A percentile compares a stretch with the other conserved stretches of the same genome.
Evolutionary conservation across 1,140 invertebrate species (phyloP).

Genomic region (Brachionus koreanus): DNA sequence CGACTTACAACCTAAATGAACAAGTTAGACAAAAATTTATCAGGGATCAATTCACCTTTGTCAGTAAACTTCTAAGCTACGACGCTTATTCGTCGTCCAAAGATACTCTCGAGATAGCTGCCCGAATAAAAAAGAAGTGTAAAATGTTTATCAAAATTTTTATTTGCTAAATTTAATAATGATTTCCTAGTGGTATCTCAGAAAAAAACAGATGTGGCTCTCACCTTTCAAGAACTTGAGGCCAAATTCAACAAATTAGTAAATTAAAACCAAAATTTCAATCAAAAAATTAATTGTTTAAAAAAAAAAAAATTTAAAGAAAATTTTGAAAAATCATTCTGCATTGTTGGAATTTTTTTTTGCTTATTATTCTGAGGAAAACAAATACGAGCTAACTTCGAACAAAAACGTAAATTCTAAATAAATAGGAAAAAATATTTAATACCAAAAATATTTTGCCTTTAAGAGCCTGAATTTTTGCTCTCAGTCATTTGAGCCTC

Average conservation of each 20-base stretch:
- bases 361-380: slow-evolving; percentile 4
- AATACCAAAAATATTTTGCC: background rate
- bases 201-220: background rate
- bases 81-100: background rate
- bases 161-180: background rate
- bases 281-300: background rate
- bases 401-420: slow-evolving; percentile 25
- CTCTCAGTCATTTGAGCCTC: background rate
- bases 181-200: background rate
- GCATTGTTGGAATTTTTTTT: slow-evolving; percentile 24
- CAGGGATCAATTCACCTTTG: background rate
- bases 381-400: slow-evolving; percentile 23
- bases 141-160: background rate
- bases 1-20: slow-evolving; percentile 11
- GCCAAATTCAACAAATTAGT: slow-evolving; percentile 27
- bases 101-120: slow-evolving; percentile 19
- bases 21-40: background rate
- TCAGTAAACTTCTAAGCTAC: background rate
- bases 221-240: slow-evolving; percentile 18
- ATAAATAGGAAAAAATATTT: background rate
- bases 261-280: background rate
- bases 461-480: background rate
- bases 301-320: background rate
- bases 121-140: slow-evolving; percentile 26
- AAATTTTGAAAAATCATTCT: slow-evolving; percentile 29